Evolutionary conservation across 1,140 invertebrate species (phyloP).

Genomic region (Calephelis nemesis): DNA sequence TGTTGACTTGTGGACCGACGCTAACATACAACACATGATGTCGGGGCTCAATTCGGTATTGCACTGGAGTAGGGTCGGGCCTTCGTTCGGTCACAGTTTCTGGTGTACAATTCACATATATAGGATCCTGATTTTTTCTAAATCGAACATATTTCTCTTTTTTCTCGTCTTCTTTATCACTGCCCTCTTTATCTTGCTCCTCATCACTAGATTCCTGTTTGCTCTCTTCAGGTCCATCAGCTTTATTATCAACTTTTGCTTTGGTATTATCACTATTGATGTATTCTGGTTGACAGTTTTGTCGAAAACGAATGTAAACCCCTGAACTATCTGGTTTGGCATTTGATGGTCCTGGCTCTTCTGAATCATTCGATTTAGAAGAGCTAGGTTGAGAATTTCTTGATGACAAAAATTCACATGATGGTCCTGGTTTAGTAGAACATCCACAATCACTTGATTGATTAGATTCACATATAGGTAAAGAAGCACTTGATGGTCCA

Average conservation of each 20-base stretch:
- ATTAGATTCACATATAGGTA: neutral
- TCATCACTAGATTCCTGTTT: constrained; percentile 4
- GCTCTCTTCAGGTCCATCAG: neutral
- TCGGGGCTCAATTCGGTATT: constrained; percentile 38
- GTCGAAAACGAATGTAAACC: constrained; percentile 18
- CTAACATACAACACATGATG: constrained; percentile 41
- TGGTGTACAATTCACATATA: constrained; percentile 30
- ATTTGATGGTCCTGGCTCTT: neutral
- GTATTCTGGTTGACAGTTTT: constrained; percentile 18
- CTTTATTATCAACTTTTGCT: constrained; percentile 10
- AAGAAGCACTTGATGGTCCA: neutral
- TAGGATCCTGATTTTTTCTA: constrained; percentile 31
- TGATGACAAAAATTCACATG: neutral
- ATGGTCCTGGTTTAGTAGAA: neutral
- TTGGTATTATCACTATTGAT: constrained; percentile 7
- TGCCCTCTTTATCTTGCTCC: constrained; percentile 18
- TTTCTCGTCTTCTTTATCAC: constrained; percentile 24
- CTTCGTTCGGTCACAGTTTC: constrained; percentile 17
- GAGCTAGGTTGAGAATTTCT: neutral
- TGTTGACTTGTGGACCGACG: constrained; percentile 36
- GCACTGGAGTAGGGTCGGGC: constrained; percentile 18
- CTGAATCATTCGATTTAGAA: neutral
- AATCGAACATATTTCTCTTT: constrained; percentile 30
- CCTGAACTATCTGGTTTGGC: constrained; percentile 1
- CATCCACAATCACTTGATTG: too few relatives aligned